A percentile compares a stretch with the other conserved stretches of the same genome.
phyloP scores from a whole-genome alignment of 1,140 invertebrate genomes.

The Drosophila willistoni region DNA sequence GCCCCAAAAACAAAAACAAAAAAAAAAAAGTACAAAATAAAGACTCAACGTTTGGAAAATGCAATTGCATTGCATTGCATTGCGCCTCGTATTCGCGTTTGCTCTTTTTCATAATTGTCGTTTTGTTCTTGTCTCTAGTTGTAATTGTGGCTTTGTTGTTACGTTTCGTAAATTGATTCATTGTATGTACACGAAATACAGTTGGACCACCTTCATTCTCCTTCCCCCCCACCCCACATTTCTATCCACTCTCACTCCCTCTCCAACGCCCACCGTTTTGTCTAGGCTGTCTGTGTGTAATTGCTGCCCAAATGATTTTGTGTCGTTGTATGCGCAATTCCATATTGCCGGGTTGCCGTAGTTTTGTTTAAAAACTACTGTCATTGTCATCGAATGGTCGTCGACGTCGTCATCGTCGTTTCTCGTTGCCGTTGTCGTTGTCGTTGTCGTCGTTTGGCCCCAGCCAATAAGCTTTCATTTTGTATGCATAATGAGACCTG shows the following conservation, averaged over 20 bases:
- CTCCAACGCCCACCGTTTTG: slow-evolving; percentile 25
- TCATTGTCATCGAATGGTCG: slow-evolving; percentile 35
- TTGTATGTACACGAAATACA: slow-evolving; percentile 61
- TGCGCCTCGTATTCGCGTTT: slow-evolving; percentile 42
- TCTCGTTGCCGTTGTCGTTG: slow-evolving; percentile 18
- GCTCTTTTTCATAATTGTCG: slow-evolving; percentile 68
- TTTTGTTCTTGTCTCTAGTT: slow-evolving; percentile 61
- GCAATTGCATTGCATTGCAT: slow-evolving; percentile 64
- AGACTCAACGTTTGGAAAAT: slow-evolving; percentile 43
- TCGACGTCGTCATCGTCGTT: slow-evolving; percentile 32
- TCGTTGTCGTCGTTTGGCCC: slow-evolving; percentile 35
- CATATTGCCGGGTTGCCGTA: slow-evolving; percentile 55
- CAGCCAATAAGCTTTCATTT: slow-evolving; percentile 73
- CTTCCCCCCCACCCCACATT: too few species aligned
- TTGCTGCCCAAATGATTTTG: slow-evolving; percentile 80
- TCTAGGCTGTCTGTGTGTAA: slow-evolving; percentile 49
- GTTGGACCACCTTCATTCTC: too few species aligned
- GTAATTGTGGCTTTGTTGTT: slow-evolving; percentile 80
- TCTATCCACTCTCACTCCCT: background rate
- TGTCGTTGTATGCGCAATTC: slow-evolving; percentile 74
- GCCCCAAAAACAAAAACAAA: background rate
- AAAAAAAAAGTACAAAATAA: background rate
- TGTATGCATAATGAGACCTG: slow-evolving; percentile 75
- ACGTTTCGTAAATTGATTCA: slow-evolving; percentile 81
- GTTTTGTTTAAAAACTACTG: slow-evolving; percentile 45